Conservation (phyloP, 1,140 invertebrate genomes). For the Forficula auricularia region DNA sequence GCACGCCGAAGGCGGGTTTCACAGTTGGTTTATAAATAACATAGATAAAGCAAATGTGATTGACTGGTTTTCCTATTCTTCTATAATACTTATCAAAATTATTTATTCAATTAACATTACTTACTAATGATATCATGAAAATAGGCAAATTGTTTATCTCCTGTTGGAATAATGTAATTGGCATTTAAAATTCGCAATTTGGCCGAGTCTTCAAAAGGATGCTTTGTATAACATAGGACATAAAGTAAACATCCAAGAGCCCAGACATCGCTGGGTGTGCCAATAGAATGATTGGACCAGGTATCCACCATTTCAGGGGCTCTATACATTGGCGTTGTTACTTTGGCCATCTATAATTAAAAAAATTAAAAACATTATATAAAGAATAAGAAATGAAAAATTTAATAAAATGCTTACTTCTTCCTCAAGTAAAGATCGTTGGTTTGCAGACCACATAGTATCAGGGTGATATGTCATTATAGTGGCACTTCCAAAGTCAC, state of each 20-base stretch:
- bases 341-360: slow-evolving; percentile 37
- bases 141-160: slow-evolving; percentile 59
- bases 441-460: slow-evolving; percentile 76
- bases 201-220: slow-evolving; percentile 94
- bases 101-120: too few species aligned
- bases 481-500: slow-evolving; percentile 96
- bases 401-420: slow-evolving; percentile 38
- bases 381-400: slow-evolving; percentile 4
- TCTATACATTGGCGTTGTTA: slow-evolving; percentile 75
- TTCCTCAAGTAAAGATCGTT: slow-evolving; percentile 85
- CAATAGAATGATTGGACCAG: slow-evolving; percentile 90
- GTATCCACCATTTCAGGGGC: slow-evolving; percentile 95
- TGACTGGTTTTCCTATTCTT: too few species aligned
- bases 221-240: slow-evolving; percentile 76
- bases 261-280: slow-evolving; percentile 82
- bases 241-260: slow-evolving; percentile 92
- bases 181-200: slow-evolving; percentile 93
- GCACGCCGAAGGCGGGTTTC: too few species aligned
- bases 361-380: slow-evolving; percentile 7
- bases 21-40: too few species aligned
- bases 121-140: slow-evolving; percentile 83
- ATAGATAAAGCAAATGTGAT: too few species aligned
- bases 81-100: too few species aligned
- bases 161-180: slow-evolving; percentile 71
- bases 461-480: slow-evolving; percentile 68